Conservation (phyloP, 2,888 invertebrate genomes). For the Cremastinae sp. region DNA sequence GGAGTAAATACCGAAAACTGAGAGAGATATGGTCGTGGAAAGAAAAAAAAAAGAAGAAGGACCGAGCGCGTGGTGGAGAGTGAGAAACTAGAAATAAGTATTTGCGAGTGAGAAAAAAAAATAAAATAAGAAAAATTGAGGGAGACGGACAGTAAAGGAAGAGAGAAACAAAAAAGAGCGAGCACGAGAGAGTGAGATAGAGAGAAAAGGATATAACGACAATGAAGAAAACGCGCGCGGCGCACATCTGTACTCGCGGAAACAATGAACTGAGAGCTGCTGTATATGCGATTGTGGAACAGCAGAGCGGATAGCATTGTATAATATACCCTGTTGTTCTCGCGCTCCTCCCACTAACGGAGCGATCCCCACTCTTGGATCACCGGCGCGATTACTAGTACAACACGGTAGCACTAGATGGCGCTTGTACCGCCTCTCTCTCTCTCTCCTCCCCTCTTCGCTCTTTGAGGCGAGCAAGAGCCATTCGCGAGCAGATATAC, state of each 20-base stretch:
- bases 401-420: slow-evolving; percentile 23
- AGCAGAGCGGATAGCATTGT: slow-evolving; percentile 78
- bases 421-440: slow-evolving; percentile 10
- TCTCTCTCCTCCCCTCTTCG: slow-evolving; percentile 22
- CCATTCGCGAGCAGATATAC: background rate
- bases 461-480: background rate
- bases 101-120: no score
- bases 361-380: slow-evolving; percentile 8
- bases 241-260: slow-evolving; percentile 76
- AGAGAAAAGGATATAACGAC: slow-evolving; percentile 70
- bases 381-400: slow-evolving; percentile 15
- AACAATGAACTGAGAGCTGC: slow-evolving; percentile 77
- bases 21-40: no score
- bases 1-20: no score
- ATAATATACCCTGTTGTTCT: slow-evolving; percentile 79
- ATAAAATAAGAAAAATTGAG: no score
- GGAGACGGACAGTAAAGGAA: slow-evolving; percentile 4
- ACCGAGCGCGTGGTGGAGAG: no score
- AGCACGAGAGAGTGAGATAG: slow-evolving; percentile 30
- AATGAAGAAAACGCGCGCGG: slow-evolving; percentile 69
- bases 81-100: no score
- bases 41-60: no score
- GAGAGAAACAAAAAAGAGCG: slow-evolving; percentile 52
- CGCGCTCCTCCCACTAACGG: slow-evolving; percentile 53
- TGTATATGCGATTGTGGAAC: slow-evolving; percentile 76